Percentiles rank a stretch among this genome's conserved stretches.
These are phyloP conservation scores for Halcyon smyrnensis DNA, from an alignment of 2,797 vertebrate species.

Conservation along the genomic window DNA sequence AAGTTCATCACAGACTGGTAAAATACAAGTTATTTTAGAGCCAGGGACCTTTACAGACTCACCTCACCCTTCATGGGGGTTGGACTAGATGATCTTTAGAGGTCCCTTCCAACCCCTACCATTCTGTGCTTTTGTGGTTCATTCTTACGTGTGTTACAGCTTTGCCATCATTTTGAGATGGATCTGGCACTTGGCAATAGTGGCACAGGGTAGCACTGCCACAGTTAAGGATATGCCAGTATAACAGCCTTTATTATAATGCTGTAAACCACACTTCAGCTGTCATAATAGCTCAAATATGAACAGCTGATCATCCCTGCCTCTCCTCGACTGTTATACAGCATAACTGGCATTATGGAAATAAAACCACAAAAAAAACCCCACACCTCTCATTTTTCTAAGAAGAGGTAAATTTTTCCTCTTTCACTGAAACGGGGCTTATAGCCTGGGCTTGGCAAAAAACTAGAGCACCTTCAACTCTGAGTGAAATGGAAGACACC, in stretches of 20 bases:
- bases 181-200: background rate
- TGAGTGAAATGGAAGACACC: background rate
- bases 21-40: slow-evolving; percentile 2
- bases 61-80: background rate
- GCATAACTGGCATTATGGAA: background rate
- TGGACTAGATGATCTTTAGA: too few species aligned
- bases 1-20: background rate
- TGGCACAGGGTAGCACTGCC: background rate
- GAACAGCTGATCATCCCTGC: background rate
- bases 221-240: background rate
- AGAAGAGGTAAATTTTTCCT: background rate
- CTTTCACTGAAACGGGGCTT: background rate
- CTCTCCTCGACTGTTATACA: background rate
- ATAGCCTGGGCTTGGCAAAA: background rate
- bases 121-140: too few species aligned
- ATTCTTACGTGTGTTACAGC: background rate
- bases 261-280: background rate
- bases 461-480: background rate
- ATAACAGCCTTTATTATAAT: background rate
- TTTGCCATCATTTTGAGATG: background rate
- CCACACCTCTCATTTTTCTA: background rate
- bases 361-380: background rate
- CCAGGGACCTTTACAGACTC: background rate
- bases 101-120: too few species aligned
- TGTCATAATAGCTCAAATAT: background rate